Conservation (phyloP, 92 coral and sea anemone species). For the Palythoa caribaeorum region DNA sequence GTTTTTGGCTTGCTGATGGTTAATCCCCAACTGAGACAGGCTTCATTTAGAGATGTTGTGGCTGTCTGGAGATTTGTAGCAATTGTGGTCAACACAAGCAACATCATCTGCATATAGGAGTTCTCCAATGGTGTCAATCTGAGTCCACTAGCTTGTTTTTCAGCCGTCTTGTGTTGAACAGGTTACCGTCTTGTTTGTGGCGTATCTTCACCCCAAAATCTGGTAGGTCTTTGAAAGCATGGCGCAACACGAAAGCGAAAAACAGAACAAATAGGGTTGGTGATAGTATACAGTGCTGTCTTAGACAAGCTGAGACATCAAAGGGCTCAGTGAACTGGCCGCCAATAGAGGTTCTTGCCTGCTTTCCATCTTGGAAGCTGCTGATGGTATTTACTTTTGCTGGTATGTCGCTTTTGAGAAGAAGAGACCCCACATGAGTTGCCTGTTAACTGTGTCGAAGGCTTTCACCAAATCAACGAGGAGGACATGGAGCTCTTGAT, state of each 20-base stretch:
- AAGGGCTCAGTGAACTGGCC: background rate
- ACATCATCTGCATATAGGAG: conserved; percentile 5
- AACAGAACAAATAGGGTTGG: background rate
- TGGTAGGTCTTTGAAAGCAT: background rate
- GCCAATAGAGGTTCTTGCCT: background rate
- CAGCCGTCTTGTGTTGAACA: background rate
- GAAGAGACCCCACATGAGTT: background rate
- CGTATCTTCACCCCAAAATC: background rate
- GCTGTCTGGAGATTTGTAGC: too few relatives aligned
- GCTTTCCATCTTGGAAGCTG: background rate
- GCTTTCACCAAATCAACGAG: background rate
- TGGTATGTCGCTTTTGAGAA: background rate
- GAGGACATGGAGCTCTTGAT: background rate
- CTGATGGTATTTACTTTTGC: background rate
- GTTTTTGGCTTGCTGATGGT: too few relatives aligned
- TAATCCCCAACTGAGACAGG: too few relatives aligned
- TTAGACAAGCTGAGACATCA: background rate
- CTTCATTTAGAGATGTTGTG: too few relatives aligned
- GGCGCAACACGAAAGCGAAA: background rate
- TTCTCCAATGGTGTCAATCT: background rate
- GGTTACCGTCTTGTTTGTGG: background rate
- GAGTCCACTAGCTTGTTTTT: background rate
- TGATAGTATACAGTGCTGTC: background rate
- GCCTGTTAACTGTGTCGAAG: background rate
- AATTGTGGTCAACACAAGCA: background rate